These are phyloP conservation scores for Megaleporinus macrocephalus DNA, from an alignment of 2,113 vertebrate species.

Conservation along the genomic window DNA sequence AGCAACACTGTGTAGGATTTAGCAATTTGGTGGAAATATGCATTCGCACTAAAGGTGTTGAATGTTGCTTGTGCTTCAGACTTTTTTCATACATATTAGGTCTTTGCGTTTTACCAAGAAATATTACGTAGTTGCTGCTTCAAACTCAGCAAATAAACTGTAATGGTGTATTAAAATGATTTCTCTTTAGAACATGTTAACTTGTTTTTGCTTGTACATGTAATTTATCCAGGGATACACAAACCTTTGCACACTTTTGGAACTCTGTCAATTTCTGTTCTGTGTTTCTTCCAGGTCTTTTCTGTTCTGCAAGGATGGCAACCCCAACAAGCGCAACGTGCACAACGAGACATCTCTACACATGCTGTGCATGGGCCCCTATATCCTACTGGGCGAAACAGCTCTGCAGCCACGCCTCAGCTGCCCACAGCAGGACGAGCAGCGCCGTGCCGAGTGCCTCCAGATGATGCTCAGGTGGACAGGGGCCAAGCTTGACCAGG, in stretches of 20 bases:
- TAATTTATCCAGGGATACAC: no score
- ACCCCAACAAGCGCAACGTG: constrained; percentile 96
- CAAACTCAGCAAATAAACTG: no score
- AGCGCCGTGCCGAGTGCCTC: constrained; percentile 88
- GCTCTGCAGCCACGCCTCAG: constrained; percentile 88
- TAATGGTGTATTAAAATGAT: no score
- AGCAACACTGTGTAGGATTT: no score
- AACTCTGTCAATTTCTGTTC: background rate
- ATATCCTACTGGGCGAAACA: constrained; percentile 90
- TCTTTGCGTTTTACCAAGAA: no score
- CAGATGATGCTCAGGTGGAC: constrained; percentile 92
- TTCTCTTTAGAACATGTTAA: no score
- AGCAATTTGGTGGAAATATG: no score
- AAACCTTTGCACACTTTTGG: background rate
- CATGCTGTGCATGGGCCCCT: constrained; percentile 95
- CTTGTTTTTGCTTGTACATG: no score
- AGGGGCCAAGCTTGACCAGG: constrained; percentile 93
- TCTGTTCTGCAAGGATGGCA: constrained; percentile 91
- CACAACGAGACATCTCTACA: constrained; percentile 96
- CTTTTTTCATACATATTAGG: no score
- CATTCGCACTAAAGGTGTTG: no score
- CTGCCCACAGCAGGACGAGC: constrained; percentile 86
- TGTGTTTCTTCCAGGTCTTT: constrained; percentile 80
- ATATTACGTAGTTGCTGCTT: no score
- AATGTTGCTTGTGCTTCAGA: no score